phyloP scores from a whole-genome alignment of 2,888 invertebrate genomes.

The Neoitamus cyanurus region DNA sequence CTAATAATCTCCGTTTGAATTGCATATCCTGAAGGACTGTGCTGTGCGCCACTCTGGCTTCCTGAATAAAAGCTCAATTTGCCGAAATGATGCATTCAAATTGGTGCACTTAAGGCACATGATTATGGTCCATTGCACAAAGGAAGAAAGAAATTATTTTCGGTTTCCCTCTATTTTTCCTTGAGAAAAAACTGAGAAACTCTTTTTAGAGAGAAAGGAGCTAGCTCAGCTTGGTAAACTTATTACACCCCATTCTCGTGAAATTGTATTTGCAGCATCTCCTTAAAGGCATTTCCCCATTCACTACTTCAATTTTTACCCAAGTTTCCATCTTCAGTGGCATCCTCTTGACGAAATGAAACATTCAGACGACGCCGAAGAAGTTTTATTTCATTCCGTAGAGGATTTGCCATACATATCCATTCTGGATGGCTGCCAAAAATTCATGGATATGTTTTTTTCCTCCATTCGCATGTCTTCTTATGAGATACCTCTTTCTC shows the following conservation, averaged over 20 bases:
- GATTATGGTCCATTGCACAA: conserved; percentile 9
- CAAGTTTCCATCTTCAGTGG: background rate
- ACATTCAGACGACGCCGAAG: background rate
- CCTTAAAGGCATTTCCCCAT: background rate
- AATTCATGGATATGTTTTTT: background rate
- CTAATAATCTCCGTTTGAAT: background rate
- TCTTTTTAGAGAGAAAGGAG: background rate
- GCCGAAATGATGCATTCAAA: conserved; percentile 3
- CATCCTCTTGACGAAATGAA: conserved; percentile 14
- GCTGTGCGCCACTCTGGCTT: background rate
- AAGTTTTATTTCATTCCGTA: background rate
- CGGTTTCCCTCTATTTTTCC: background rate
- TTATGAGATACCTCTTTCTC: background rate
- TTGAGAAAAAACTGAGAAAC: background rate
- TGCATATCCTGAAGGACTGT: background rate
- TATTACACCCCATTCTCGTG: background rate
- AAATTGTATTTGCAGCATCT: conserved; percentile 1
- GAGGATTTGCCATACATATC: background rate
- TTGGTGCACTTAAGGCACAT: background rate
- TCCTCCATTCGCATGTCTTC: background rate
- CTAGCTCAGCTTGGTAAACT: background rate
- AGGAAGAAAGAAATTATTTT: background rate
- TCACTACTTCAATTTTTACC: background rate
- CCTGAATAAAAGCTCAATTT: background rate
- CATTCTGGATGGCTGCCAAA: background rate